A percentile compares a stretch with the other conserved stretches of the same genome.
Evolutionary conservation across 2,113 vertebrate species (phyloP).

Genomic region (human): GRCh38 chr15:70900501-70901000

Average conservation of each 20-base stretch:
- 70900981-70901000: conserved; percentile 86
- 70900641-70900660: not conserved
- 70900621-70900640: not conserved
- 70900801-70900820: conserved; percentile 18
- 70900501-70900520: conserved; percentile 78
- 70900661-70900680: not conserved
- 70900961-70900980: conserved; percentile 85
- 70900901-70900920: conserved; percentile 65
- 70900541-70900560: conserved; percentile 75
- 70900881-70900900: conserved; percentile 57
- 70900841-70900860: conserved; percentile 27
- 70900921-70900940: conserved; percentile 81
- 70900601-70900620: not conserved
- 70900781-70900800: conserved; percentile 23
- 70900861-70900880: not conserved
- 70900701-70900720: not conserved
- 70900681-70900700: not conserved
- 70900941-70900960: conserved; percentile 83
- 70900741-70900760: not conserved
- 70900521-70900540: conserved; percentile 79
- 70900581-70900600: conserved; percentile 70
- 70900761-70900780: not conserved
- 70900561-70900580: conserved; percentile 72
- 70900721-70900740: not conserved
- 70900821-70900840: conserved; percentile 14